Conservation (phyloP, 2,113 vertebrate genomes). For the Lates calcarifer region DNA sequence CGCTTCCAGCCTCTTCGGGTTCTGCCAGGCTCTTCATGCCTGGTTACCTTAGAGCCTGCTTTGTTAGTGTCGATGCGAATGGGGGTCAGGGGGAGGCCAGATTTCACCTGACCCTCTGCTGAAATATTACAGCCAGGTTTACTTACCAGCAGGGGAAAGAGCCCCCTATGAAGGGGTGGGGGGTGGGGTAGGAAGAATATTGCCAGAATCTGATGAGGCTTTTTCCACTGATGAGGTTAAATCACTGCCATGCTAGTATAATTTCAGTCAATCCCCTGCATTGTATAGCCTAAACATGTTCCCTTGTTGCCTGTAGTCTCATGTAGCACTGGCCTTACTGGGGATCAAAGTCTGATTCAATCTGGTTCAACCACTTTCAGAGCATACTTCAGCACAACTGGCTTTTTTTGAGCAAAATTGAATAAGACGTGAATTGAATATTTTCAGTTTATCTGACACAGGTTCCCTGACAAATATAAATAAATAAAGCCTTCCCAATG, state of each 20-base stretch:
- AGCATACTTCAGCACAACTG: constrained; percentile 71
- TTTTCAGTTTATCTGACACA: constrained; percentile 82
- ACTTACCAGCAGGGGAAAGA: constrained; percentile 29
- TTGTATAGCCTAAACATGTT: constrained; percentile 36
- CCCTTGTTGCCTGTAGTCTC: constrained; percentile 38
- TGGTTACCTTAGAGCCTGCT: constrained; percentile 78
- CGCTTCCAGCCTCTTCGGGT: constrained; percentile 59
- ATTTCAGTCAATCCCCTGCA: constrained; percentile 45
- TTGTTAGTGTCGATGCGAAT: constrained; percentile 78
- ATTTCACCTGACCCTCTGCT: constrained; percentile 62
- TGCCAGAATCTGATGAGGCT: constrained; percentile 34
- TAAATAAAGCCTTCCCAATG: constrained; percentile 84
- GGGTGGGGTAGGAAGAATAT: constrained; percentile 1
- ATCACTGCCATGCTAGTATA: constrained; percentile 44
- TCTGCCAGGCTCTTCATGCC: constrained; percentile 76
- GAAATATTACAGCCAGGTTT: constrained; percentile 70
- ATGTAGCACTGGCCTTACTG: constrained; percentile 30
- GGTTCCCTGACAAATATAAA: constrained; percentile 83
- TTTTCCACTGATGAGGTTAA: constrained; percentile 54
- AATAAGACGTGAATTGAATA: constrained; percentile 84
- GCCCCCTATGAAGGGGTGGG: background rate
- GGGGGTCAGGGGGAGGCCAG: constrained; percentile 76
- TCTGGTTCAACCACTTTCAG: constrained; percentile 65
- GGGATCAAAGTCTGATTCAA: constrained; percentile 70
- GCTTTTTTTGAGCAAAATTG: constrained; percentile 80